Base-by-base conservation (phyloP, 2,113 vertebrate genomes). In the Neopipo cinnamomea region DNA sequence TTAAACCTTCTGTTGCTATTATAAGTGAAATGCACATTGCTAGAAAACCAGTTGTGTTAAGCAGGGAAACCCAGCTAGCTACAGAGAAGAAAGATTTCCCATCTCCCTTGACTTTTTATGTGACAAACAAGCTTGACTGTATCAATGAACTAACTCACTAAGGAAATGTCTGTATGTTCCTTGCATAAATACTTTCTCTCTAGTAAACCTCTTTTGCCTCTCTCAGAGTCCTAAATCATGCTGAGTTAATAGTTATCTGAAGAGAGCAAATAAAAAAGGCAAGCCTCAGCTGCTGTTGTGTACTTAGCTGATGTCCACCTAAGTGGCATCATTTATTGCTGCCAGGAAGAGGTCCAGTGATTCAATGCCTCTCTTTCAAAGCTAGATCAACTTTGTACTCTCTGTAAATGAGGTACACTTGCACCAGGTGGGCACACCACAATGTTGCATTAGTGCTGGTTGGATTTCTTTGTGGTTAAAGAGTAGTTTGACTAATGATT, bases 271-370 rank as follows among this genome's bases (percentile, higher is more conserved):
- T 28, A 3, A 30, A 49, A 67, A 83, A 41, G 8, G 47, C 14
- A 79, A 83, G 16, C 37, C 24, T 67, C 3, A 3, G 5, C 25
- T 62, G 6, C 46, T 0, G 0, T 23, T 4, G 0, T 44, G 9
- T 72, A 9, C 7, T 79, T 66, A 77, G 47, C 25, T n/a, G 49
- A 52, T 21, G 12, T 70, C 46, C 12, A 12, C 41, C 33, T 12
- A 30, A 67, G 23, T 71, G 22, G 17, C n/a, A 21, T 53, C 1
- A 2, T 59, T 75, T 65, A 65, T 31, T 59, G 16, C 16, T 50
- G 21, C 46, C 37, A 67, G 49, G 41, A 71, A 37, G 52, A 66
- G 20, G 17, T 30, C 17, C 41, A n/a, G 13, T 30, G 73, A 23
- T 31, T 39, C 39, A 73, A 6, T 22, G 11, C 23, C 5, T 84